Base-by-base conservation (phyloP, 1,140 invertebrate species). In the Megathymus violae region DNA sequence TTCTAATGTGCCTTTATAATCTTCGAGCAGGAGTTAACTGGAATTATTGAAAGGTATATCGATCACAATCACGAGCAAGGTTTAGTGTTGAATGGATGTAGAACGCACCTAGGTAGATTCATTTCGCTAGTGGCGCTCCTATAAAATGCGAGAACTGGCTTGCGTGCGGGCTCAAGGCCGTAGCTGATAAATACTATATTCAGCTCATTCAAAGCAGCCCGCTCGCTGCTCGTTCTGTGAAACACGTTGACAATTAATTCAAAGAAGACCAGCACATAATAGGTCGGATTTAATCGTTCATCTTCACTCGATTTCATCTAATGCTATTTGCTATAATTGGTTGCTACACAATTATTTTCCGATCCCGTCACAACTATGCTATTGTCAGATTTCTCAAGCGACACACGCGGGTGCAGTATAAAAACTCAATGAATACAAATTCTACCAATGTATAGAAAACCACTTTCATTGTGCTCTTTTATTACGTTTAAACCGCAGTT, bases 181-280 rank as follows among this genome's bases (percentile, higher is more conserved):
- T 14, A 48, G 34, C 74, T 72, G 81, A 85, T 83, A 82, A 84
- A 80, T 78, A 75, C 54, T 75, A 77, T 69, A 63, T 66, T 68
- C 68, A 64, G 60, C 66, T 64, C 73, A 78, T 78, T 78, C 74
- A 78, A 74, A 62, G 59, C 54, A 38, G 22, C 63, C 67, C 76
- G 67, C 51, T 76, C 68, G 64, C n/a, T n/a, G n/a, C n/a, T n/a
- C 67, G 27, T 48, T 66, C 38, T 67, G 58, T 50, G 64, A 64
- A 64, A 64, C 52, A 67, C 61, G 15, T 60, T 71, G 67, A 76
- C 67, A 82, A 80, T 76, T 64, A 64, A 59, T 46, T 54, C 41
- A 38, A 47, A 61, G 27, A 51, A 51, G n/a, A 16, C 44, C 66
- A 64, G 34, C 44, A 13, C 14, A 47, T 19, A 19, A 10, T 31